Evolutionary conservation across 1,140 invertebrate species (phyloP), one percentile per base, ranked within the genome.

Genomic region (Mactra quadrangularis): DNA sequence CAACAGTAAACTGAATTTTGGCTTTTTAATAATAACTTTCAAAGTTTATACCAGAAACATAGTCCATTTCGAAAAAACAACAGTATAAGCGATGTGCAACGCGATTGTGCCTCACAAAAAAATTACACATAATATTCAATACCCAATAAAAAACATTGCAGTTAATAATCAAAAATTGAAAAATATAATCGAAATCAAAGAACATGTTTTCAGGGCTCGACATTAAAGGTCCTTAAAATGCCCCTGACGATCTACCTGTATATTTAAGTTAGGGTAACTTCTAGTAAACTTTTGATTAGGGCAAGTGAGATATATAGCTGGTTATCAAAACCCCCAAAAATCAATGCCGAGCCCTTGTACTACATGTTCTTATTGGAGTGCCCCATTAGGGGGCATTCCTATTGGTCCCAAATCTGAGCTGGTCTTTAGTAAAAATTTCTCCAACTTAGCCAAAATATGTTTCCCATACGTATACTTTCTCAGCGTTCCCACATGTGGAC

Each of bases 381-480:
- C 85, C 25, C 90, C 90, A 75, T 91, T 91, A 7, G 89, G 87
- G 1, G 91, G 88, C 89, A 92, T 91, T 15, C 90, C 90, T 78
- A 93, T 92, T 29, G 90, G 90, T 68, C 88, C 88, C 59, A 92
- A 66, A 38, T 92, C 91, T 13, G 90, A 83, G 53, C 81, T 89
- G 77, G 88, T 89, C 81, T 92, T 92, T 86, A 92, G 85, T 77
- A 92, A 98, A 94, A 97, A 99, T 92, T 99, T 99, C 93, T 99
- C 98, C 89, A 99, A 94, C 91, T 99, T 99, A 87, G 98, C 98
- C 90, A 99, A 97, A 86, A 99, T 99, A 94, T 99, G 99, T 92
- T 99, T 99, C 88, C 99, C 99, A 92, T 99, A 99, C 19, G 98
- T 99, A 94, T 99, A 99, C 93, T 99, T 99, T 90, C 98, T 96